Base-by-base conservation (phyloP, 2,797 vertebrate genomes). In the Petrocephalus schoutedeni region DNA sequence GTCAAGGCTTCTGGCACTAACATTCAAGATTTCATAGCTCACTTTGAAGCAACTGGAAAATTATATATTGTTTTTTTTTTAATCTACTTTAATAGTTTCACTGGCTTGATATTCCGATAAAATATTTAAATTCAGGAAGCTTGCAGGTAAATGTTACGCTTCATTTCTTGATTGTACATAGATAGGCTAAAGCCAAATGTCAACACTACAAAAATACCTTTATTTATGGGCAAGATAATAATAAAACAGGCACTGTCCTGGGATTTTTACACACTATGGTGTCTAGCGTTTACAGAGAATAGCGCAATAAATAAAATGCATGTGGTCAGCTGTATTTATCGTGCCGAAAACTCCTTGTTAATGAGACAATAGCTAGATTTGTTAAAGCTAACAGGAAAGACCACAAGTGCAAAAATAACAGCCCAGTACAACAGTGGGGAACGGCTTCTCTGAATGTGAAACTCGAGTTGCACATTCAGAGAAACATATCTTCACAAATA, bases 21-120 rank as follows among this genome's bases (percentile, higher is more conserved):
- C 61, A 67, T 67, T 67, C 61, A 67, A 32, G 94, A 92, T 32
- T 14, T 67, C 61, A 67, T 67, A 67, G 61, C 61, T 67, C 61
- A 67, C 61, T 67, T 32, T 67, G 10, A 67, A 32, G 61, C 23
- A 32, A 32, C 23, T 14, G 23, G 3, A 67, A 32, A 9, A 67
- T 67, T 67, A 14, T 23, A 14, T 67, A 32, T 67, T 67, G 23
- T 67, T 67, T 67, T 64, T 67, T 67, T 67, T 14, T 8, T n/a
- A n/a, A 67, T 67, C 23, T 32, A 67, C 23, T 67, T 67, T 32
- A 32, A 3, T 23, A 5, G 61, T 12, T 67, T 32, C 28, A 67
- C 23, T 67, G 10, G 32, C 23, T 28, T 67, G 61, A 32, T 67
- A 28, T 67, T 67, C 23, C 4, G 61, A 67, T 64, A 12, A 64